phyloP scores from a whole-genome alignment of 1,140 invertebrate species.

The Hyles vespertilio region DNA sequence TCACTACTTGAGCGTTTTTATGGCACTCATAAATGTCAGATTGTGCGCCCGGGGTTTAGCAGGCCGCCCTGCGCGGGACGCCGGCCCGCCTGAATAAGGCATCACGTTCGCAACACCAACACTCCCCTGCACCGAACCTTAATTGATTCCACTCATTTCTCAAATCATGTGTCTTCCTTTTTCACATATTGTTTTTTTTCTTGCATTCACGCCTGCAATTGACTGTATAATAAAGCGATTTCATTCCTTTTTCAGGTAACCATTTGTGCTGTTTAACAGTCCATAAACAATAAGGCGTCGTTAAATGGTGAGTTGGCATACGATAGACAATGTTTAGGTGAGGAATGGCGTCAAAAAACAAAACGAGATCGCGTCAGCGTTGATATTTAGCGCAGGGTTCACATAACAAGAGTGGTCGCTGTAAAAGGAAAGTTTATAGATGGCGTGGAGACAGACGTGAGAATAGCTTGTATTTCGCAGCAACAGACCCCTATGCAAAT shows the following conservation, averaged over 20 bases:
- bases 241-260: constrained; percentile 58
- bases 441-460: constrained; percentile 55
- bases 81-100: constrained; percentile 33
- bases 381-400: constrained; percentile 18
- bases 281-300: constrained; percentile 27
- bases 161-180: constrained; percentile 33
- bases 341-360: constrained; percentile 18
- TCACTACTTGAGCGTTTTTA: constrained; percentile 77
- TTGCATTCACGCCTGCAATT: constrained; percentile 37
- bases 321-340: constrained; percentile 15
- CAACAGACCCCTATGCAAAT: constrained; percentile 66
- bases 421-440: constrained; percentile 49
- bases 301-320: constrained; percentile 43
- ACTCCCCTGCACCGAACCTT: constrained; percentile 23
- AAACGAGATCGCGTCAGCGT: constrained; percentile 28
- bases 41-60: constrained; percentile 65
- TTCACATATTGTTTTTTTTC: constrained; percentile 41
- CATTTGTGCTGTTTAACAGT: constrained; percentile 34
- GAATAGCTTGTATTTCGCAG: constrained; percentile 54
- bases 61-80: constrained; percentile 36
- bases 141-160: constrained; percentile 61
- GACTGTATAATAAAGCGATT: constrained; percentile 36
- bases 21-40: constrained; percentile 77
- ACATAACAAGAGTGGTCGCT: constrained; percentile 44
- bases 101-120: constrained; percentile 26